These are phyloP conservation scores for Stegodyphus dumicola DNA, from an alignment of 1,140 invertebrate genomes.

Conservation along the genomic window DNA sequence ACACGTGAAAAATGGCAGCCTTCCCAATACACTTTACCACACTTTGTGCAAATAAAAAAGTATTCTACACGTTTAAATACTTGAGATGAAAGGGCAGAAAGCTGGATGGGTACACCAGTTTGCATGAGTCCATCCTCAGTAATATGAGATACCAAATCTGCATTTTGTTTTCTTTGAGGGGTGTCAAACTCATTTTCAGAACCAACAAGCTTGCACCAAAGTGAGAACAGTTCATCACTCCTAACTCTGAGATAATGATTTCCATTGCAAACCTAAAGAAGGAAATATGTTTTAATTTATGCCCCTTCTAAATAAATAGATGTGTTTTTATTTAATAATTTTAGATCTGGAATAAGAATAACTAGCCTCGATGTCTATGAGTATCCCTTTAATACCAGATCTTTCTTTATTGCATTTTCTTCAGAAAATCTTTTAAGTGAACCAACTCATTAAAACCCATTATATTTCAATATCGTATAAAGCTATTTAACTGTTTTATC, in stretches of 20 bases:
- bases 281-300: too few relatives aligned
- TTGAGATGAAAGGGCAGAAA: conserved; percentile 63
- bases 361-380: too few relatives aligned
- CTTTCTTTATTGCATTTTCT: too few relatives aligned
- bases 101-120: conserved; percentile 59
- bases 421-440: too few relatives aligned
- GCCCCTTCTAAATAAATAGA: too few relatives aligned
- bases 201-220: conserved; percentile 26
- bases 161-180: background rate
- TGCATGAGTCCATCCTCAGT: background rate
- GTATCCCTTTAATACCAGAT: too few relatives aligned
- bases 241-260: conserved; percentile 64
- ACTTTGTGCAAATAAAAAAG: conserved; percentile 67
- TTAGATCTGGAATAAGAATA: too few relatives aligned
- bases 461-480: too few relatives aligned
- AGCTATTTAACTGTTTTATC: too few relatives aligned
- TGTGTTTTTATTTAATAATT: too few relatives aligned
- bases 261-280: conserved; percentile 66
- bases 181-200: too few relatives aligned
- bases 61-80: conserved; percentile 64
- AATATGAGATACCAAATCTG: background rate
- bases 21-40: conserved; percentile 70
- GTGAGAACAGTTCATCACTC: conserved; percentile 62
- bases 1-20: conserved; percentile 66
- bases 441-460: too few relatives aligned